These are phyloP conservation scores for Pilophorus perplexus DNA, from an alignment of 2,888 invertebrate genomes.

Conservation along the genomic window DNA sequence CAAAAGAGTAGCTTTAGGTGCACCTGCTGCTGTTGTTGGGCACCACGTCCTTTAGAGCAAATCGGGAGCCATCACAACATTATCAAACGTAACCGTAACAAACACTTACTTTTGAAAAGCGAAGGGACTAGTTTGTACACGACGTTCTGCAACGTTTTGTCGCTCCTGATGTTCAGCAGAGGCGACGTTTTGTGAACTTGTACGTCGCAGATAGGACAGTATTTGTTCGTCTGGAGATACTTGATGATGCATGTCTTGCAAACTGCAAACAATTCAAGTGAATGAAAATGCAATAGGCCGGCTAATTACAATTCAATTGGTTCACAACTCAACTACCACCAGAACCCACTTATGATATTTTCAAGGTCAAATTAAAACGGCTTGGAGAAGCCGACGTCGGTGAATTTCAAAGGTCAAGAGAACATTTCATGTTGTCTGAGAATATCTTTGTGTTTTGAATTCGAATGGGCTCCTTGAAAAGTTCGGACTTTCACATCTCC, in stretches of 20 bases:
- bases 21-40: background rate
- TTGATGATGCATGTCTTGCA: constrained; percentile 92
- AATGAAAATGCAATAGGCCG: too few relatives aligned
- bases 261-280: constrained; percentile 59
- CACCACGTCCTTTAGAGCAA: background rate
- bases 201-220: constrained; percentile 91
- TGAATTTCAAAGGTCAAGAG: too few relatives aligned
- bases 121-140: constrained; percentile 95
- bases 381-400: too few relatives aligned
- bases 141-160: constrained; percentile 89
- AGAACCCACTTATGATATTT: too few relatives aligned
- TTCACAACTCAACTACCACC: too few relatives aligned
- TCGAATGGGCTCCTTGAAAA: too few relatives aligned
- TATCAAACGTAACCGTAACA: background rate
- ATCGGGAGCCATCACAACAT: background rate
- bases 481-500: too few relatives aligned
- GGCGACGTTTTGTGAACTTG: constrained; percentile 91
- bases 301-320: too few relatives aligned
- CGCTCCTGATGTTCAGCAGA: constrained; percentile 73
- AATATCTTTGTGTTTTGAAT: too few relatives aligned
- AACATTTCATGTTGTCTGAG: too few relatives aligned
- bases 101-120: constrained; percentile 64
- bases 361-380: too few relatives aligned
- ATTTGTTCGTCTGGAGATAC: constrained; percentile 79
- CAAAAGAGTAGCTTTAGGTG: too few relatives aligned